Evolutionary conservation across 2,797 vertebrate species (phyloP), one percentile per base, ranked within the genome.

Genomic region (Rhabdophis nuchalis): DNA sequence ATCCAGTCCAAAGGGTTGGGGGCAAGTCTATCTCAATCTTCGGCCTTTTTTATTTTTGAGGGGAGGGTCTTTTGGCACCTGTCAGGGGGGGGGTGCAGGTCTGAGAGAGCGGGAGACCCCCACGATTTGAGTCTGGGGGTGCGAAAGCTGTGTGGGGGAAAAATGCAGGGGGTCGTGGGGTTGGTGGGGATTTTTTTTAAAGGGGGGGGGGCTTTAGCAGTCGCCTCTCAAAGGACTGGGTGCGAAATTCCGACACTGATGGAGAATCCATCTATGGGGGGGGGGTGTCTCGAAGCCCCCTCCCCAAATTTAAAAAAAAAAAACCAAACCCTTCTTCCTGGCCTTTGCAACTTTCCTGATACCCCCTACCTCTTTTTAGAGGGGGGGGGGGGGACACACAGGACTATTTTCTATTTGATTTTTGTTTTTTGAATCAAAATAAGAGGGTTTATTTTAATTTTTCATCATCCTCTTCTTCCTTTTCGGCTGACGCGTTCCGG

Each of bases 111-210:
- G 25, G 46, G 46, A 46, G 46, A 46, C 46, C 46, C 29, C 12
- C 0, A 29, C 16, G 7, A 18, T 41, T 77, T 41, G 32, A 18
- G 68, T 77, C 68, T 77, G 16, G 32, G 68, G 68, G 18, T 20
- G 8, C 32, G 41, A 77, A 77, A 36, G 6, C 1, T 4, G 18
- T 10, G 3, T 10, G 32, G 1, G 7, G 16, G 0, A 0, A 1
- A 10, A 20, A 64, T 16, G n/a, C n/a, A n/a, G 68, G 10, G 29
- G 10, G 9, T n/a, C 29, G 1, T 64, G 4, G 61, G 25, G 7
- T 1, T 46, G 46, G 46, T 3, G n/a, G n/a, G n/a, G n/a, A n/a
- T n/a, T 13, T n/a, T 68, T 16, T 32, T 36, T 20, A 23, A 41
- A 3, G 0, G 16, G 16, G 32, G 64, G 18, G 68, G 16, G 46